These are phyloP conservation scores for Mesorhabditis belari DNA, from an alignment of 2,888 invertebrate species.

Conservation along the genomic window DNA sequence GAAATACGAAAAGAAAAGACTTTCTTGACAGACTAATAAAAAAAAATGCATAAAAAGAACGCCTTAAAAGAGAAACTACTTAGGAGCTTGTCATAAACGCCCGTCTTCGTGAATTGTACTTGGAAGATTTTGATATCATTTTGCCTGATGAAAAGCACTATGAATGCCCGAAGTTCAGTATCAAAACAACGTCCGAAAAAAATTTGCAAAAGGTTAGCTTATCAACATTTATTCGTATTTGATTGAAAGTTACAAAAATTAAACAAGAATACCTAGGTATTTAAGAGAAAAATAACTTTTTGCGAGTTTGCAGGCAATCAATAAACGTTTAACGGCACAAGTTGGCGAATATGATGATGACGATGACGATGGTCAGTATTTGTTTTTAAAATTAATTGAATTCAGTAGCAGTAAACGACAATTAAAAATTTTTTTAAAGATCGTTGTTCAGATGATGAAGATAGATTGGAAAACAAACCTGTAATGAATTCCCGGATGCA, in stretches of 20 bases:
- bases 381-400: not conserved
- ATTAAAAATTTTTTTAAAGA: not conserved
- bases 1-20: not conserved
- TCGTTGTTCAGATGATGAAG: conserved; percentile 4
- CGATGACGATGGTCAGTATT: conserved; percentile 13
- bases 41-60: too few species aligned
- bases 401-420: not conserved
- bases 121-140: conserved; percentile 42
- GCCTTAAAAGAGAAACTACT: conserved; percentile 1
- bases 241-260: not conserved
- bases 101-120: conserved; percentile 42
- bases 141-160: conserved; percentile 49
- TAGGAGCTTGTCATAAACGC: conserved; percentile 50
- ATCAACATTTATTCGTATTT: not conserved
- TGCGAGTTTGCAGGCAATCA: conserved; percentile 4
- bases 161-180: conserved; percentile 28
- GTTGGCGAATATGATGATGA: conserved; percentile 4
- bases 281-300: not conserved
- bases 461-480: conserved; percentile 8
- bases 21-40: not conserved
- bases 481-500: conserved; percentile 44
- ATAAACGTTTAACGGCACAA: not conserved
- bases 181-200: conserved; percentile 31
- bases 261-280: not conserved
- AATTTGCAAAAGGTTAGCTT: conserved; percentile 34